These are phyloP conservation scores for Forbesichthys papilliferus DNA, from an alignment of 2,113 vertebrate species.

Conservation along the genomic window DNA sequence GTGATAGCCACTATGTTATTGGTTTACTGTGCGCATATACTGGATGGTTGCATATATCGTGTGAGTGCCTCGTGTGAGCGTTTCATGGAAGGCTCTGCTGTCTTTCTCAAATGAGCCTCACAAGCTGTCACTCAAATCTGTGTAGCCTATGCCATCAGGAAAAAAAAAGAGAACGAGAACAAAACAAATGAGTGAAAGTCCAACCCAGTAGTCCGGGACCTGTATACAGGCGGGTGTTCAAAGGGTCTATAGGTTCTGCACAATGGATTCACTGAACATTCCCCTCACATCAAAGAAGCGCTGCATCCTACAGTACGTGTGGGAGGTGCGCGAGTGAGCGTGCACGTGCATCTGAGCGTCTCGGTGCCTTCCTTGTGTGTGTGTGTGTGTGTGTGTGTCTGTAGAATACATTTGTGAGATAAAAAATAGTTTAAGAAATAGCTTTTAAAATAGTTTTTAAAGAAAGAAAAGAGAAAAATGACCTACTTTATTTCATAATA, in stretches of 20 bases:
- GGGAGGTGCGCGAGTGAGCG: too few relatives aligned
- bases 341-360: background rate
- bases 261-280: conserved; percentile 13
- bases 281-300: too few relatives aligned
- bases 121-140: too few relatives aligned
- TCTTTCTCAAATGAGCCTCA: too few relatives aligned
- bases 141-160: too few relatives aligned
- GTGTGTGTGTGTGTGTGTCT: background rate
- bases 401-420: background rate
- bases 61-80: too few relatives aligned
- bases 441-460: too few relatives aligned
- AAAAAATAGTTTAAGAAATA: too few relatives aligned
- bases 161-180: too few relatives aligned
- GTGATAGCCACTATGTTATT: conserved; percentile 25
- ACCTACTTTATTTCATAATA: background rate
- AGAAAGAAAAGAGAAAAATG: background rate
- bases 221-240: conserved; percentile 24
- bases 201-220: background rate
- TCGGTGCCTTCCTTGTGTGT: conserved; percentile 18
- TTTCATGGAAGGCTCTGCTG: too few relatives aligned
- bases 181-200: too few relatives aligned
- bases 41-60: background rate
- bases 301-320: too few relatives aligned
- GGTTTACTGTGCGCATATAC: conserved; percentile 45
- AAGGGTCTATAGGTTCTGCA: conserved; percentile 9